Conservation (phyloP, 92 coral and sea anemone genomes). For the Micromussa lordhowensis region DNA sequence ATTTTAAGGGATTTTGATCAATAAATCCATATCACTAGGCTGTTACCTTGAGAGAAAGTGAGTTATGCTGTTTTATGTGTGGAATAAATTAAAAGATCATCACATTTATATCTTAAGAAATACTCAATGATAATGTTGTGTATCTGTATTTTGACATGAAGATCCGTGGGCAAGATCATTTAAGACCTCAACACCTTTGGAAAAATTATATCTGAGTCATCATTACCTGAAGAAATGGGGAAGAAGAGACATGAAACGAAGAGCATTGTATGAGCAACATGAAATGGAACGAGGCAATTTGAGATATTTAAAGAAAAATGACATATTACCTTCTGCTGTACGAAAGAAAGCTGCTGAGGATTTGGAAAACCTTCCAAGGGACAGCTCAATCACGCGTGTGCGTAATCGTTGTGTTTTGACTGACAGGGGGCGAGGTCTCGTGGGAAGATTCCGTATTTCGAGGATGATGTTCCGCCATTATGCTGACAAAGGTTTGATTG, state of each 20-base stretch:
- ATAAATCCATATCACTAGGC: no score
- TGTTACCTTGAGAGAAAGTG: no score
- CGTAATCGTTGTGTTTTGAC: conserved; percentile 98
- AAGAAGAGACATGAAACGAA: conserved; percentile 90
- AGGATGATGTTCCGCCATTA: conserved; percentile 94
- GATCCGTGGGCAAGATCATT: conserved; percentile 55
- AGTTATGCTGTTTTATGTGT: no score
- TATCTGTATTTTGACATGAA: neutral
- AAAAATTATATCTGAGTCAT: conserved; percentile 90
- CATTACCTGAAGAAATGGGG: conserved; percentile 98
- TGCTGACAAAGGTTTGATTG: conserved; percentile 93
- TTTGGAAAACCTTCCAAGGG: conserved; percentile 78
- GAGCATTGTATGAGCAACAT: conserved; percentile 82
- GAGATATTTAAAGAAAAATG: conserved; percentile 91
- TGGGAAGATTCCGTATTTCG: conserved; percentile 92
- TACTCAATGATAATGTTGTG: neutral
- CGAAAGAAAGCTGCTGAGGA: conserved; percentile 94
- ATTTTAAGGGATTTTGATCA: neutral
- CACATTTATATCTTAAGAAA: neutral
- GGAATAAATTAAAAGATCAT: neutral
- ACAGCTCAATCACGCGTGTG: conserved; percentile 90
- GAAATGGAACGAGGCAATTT: conserved; percentile 89
- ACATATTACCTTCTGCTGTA: conserved; percentile 88
- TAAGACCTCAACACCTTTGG: conserved; percentile 69
- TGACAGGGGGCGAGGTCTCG: conserved; percentile 94